Evolutionary conservation across 2,797 vertebrate genomes (phyloP), one percentile per base, ranked within the genome.

Genomic region (Calcarius lapponicus): DNA sequence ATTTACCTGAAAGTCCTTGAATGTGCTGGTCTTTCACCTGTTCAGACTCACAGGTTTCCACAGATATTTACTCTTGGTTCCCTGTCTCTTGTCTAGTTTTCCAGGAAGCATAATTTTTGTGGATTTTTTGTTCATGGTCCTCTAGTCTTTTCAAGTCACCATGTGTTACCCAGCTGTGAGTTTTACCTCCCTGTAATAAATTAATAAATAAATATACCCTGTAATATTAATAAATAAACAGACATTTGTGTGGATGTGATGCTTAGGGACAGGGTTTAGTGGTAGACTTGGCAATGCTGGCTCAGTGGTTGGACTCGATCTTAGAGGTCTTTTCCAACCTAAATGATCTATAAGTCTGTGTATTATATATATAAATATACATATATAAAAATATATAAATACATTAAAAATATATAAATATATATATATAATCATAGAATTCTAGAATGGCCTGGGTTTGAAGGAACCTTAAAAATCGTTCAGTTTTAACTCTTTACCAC

Each of bases 401-500:
- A 51, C 28, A 51, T 51, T 18, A 29, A 50, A 29, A 29, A 53
- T 53, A 11, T 5, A 32, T 3, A 56, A 7, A 16, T 15, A 10
- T 34, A 22, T 34, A 22, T 32, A 16, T 21, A 32, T 25, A 53
- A 31, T 53, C 5, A 53, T 18, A 19, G 51, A 60, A 43, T 50
- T 50, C 6, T 22, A 34, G 7, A 78, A 53, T 40, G 13, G n/a
- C 9, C 7, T 58, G 38, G 2, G 5, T 58, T 65, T 20, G 65
- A 71, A 13, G 5, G 21, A 36, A 24, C 15, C 15, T 47, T 53
- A 34, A 78, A 78, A n/a, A 53, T n/a, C 5, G 53, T 31, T 58
- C 12, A 3, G 14, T 73, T n/a, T 29, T 22, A 53, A 28, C 16
- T 5, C 5, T 1, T 2, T 76, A 2, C 36, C 7, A 5, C 31